These are phyloP conservation scores for Empidonax alnorum DNA, from an alignment of 2,113 vertebrate species.

Conservation along the genomic window DNA sequence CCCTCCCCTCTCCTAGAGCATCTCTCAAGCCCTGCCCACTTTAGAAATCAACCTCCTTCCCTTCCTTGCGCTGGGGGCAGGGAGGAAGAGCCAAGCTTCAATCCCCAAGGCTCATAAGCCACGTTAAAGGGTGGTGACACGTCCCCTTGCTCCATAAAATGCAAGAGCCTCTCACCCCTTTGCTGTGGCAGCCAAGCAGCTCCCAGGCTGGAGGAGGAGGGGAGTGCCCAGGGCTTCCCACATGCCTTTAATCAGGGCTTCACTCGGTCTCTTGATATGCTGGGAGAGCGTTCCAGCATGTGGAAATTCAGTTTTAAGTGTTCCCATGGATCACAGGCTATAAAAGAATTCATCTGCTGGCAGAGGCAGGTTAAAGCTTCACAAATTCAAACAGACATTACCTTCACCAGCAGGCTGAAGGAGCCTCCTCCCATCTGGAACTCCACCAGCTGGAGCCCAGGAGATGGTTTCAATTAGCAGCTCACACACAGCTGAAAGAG, in stretches of 20 bases:
- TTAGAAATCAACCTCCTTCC: not conserved
- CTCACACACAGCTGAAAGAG: not conserved
- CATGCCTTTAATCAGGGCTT: not conserved
- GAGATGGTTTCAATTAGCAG: not conserved
- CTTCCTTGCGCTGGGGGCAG: not conserved
- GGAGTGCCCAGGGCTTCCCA: not conserved
- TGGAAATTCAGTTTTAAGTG: not conserved
- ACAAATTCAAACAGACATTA: not conserved
- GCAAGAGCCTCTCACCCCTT: not conserved
- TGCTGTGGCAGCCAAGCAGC: not conserved
- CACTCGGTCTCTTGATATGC: not conserved
- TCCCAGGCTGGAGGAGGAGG: rapidly evolving
- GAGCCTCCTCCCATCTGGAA: not conserved
- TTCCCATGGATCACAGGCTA: not conserved
- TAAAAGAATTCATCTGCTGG: not conserved
- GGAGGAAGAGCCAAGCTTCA: not conserved
- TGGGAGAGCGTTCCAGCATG: rapidly evolving
- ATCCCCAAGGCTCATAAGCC: not conserved
- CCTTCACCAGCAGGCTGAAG: not conserved
- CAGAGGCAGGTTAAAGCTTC: not conserved
- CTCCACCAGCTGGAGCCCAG: not conserved
- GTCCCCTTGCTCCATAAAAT: rapidly evolving
- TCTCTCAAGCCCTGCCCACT: not conserved
- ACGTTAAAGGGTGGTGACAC: rapidly evolving
- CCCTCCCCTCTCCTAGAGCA: not conserved